Evolutionary conservation across 1,140 invertebrate species (phyloP), one percentile per base, ranked within the genome.

Genomic region (Ctenoplectra terminalis): DNA sequence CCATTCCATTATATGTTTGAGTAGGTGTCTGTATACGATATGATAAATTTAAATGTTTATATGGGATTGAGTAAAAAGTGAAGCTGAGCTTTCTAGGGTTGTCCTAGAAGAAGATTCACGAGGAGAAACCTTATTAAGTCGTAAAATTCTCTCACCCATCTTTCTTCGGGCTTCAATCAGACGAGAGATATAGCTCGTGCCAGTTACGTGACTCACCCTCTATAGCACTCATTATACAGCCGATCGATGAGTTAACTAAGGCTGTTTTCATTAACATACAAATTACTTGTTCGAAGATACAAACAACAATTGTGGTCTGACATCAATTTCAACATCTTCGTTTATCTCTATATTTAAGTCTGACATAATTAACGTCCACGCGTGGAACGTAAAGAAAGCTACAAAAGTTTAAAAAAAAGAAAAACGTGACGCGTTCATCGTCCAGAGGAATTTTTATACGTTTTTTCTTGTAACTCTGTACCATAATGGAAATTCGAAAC

Each of bases 181-280:
- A 34, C 29, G 23, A 31, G 11, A 43, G 29, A 17, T 61, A 15
- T 29, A 60, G 43, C 71, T 50, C 61, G 73, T 75, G 46, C 73
- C 73, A 54, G 46, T 64, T 75, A 26, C 26, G 43, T 71, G 66
- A 61, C 56, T 80, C 77, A 80, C 67, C 29, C 43, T 56, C 3
- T 11, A 9, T 40, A 15, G 23, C 23, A 43, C 20, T 63, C 77
- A 54, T 69, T 77, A 58, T 71, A 46, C 56, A 52, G 37, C 43
- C 56, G 31, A 80, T 80, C 77, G 61, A 52, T 46, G n/a, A 26
- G 69, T 70, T 60, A 78, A 70, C 23, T 34, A 26, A 73, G 34
- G 26, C 46, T 23, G 69, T 80, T 72, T 80, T 73, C 77, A 80
- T 80, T 80, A 80, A 73, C 70, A 80, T 80, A 64, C 48, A 80